These are phyloP conservation scores for Dyspetes luteomarginatus DNA, from an alignment of 2,888 invertebrate species.

Conservation along the genomic window DNA sequence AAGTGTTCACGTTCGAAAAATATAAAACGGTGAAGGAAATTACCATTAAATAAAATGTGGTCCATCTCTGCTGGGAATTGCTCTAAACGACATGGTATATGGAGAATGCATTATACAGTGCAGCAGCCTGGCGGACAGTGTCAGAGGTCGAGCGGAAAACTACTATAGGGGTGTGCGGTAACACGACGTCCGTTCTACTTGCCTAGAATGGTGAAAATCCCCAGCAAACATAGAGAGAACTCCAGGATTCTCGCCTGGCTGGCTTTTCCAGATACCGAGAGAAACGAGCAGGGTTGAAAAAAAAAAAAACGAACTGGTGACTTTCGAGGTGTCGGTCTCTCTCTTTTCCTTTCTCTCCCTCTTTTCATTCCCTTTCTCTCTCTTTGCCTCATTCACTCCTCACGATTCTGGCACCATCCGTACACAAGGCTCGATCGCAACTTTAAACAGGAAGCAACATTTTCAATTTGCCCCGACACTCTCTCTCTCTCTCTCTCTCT, in stretches of 20 bases:
- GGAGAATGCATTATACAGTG: conserved; percentile 60
- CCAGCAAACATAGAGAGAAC: conserved; percentile 14
- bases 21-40: too few species aligned
- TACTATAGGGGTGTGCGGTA: conserved; percentile 8
- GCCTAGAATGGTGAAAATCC: conserved; percentile 40
- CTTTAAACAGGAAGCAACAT: conserved; percentile 70
- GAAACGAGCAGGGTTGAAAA: conserved; percentile 36
- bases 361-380: conserved; percentile 60
- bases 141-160: conserved; percentile 48
- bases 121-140: conserved; percentile 54
- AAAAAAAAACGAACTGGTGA: conserved; percentile 29
- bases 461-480: conserved; percentile 72
- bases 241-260: conserved; percentile 29
- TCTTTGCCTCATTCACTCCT: conserved; percentile 19
- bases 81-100: conserved; percentile 55
- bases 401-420: conserved; percentile 17
- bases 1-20: too few species aligned
- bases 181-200: conserved; percentile 30
- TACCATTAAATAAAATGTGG: too few species aligned
- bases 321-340: conserved; percentile 58
- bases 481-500: conserved; percentile 49
- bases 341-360: conserved; percentile 62
- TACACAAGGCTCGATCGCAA: conserved; percentile 66
- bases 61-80: conserved; percentile 30
- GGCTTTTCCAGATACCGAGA: conserved; percentile 42